Conservation (phyloP, 2,113 vertebrate species). For the Micronisus gabar region DNA sequence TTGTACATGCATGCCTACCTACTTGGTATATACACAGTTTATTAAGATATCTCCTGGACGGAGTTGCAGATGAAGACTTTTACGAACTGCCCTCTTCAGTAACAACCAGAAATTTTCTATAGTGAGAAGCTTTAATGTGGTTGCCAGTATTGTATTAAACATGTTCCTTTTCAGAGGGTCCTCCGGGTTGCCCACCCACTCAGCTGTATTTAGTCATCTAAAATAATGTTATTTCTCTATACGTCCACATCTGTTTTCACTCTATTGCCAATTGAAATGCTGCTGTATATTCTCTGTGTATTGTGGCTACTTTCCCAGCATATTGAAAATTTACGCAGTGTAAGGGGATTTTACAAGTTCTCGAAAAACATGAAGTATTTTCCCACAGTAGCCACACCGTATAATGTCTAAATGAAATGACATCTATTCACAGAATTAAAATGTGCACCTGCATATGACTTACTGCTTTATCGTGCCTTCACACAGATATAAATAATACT, state of each 20-base stretch:
- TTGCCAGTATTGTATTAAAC: slow-evolving; percentile 54
- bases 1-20: neutral
- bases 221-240: slow-evolving; percentile 73
- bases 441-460: slow-evolving; percentile 43
- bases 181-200: slow-evolving; percentile 72
- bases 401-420: neutral
- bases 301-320: slow-evolving; percentile 78
- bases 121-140: slow-evolving; percentile 27
- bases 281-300: slow-evolving; percentile 72
- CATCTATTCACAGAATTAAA: slow-evolving; percentile 18
- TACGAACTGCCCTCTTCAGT: neutral
- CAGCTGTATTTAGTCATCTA: slow-evolving; percentile 72
- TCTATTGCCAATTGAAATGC: slow-evolving; percentile 73
- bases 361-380: slow-evolving; percentile 56
- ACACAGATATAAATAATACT: neutral
- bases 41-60: neutral
- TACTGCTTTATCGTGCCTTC: neutral
- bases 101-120: neutral
- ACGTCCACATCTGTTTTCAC: slow-evolving; percentile 76
- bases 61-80: neutral
- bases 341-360: slow-evolving; percentile 76
- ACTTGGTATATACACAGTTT: rapidly evolving
- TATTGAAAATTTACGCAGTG: slow-evolving; percentile 67
- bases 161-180: slow-evolving; percentile 57
- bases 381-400: slow-evolving; percentile 64